phyloP scores from a whole-genome alignment of 2,888 invertebrate genomes.

The Apotomis turbidana region DNA sequence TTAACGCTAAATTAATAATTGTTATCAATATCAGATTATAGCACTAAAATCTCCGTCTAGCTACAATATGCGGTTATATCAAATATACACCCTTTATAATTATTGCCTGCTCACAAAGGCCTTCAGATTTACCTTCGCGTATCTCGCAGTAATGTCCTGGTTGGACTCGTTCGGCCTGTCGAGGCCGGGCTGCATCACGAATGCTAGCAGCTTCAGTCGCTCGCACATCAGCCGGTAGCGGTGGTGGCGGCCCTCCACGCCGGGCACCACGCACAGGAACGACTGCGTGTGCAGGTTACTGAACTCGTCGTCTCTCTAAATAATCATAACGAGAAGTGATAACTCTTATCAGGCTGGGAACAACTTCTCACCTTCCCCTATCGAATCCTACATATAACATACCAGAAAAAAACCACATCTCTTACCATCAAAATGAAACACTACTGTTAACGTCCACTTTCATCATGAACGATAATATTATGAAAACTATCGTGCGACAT shows the following conservation, averaged over 20 bases:
- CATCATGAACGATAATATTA: no score
- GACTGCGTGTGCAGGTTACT: conserved; percentile 39
- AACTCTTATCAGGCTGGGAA: neutral
- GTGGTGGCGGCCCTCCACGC: conserved; percentile 59
- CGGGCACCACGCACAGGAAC: conserved; percentile 58
- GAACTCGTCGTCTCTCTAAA: conserved; percentile 48
- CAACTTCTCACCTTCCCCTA: neutral
- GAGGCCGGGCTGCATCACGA: conserved; percentile 58
- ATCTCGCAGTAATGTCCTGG: conserved; percentile 54
- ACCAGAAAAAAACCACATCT: neutral
- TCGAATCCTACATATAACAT: neutral
- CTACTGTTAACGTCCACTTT: neutral
- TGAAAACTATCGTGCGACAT: no score
- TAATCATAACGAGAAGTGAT: neutral
- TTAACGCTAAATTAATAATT: no score
- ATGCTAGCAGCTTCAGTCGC: conserved; percentile 56
- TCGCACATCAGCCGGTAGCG: conserved; percentile 55
- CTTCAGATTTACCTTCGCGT: conserved; percentile 49
- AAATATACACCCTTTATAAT: no score
- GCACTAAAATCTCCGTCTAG: no score
- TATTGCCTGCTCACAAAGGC: no score
- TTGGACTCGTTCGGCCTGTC: conserved; percentile 54
- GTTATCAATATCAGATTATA: no score
- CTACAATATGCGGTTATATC: no score
- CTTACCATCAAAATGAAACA: neutral